A percentile compares a stretch with the other conserved stretches of the same genome.
These are phyloP conservation scores for Tonatia bakeri DNA, from an alignment of 2,113 vertebrate species.

Conservation along the genomic window DNA sequence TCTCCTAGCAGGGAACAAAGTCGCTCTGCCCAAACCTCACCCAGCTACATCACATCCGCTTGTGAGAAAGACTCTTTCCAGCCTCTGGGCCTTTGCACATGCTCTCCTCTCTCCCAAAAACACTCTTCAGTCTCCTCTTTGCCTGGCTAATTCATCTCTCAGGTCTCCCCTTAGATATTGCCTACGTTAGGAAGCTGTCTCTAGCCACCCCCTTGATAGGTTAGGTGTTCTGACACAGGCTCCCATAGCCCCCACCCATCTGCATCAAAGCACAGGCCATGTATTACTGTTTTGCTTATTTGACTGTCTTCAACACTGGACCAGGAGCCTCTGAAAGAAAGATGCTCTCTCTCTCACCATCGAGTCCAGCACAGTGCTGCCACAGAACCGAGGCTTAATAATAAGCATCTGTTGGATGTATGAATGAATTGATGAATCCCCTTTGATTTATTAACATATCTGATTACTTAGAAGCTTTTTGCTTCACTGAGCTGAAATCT, in stretches of 20 bases:
- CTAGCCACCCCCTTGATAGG: background rate
- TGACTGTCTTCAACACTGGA: background rate
- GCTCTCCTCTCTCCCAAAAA: background rate
- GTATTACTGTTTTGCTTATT: background rate
- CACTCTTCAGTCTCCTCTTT: background rate
- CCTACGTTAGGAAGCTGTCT: background rate
- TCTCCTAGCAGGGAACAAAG: background rate
- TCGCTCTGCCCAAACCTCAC: background rate
- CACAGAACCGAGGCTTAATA: background rate
- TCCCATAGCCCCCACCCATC: background rate
- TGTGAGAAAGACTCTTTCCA: background rate
- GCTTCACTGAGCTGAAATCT: background rate
- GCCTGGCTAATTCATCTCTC: background rate
- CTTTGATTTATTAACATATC: background rate
- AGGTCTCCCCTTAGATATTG: background rate
- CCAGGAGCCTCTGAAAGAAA: background rate
- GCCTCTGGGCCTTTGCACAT: background rate
- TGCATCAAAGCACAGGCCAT: background rate
- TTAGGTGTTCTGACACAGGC: accelerated
- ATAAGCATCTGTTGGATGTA: background rate
- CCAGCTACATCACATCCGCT: background rate
- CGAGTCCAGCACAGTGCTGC: background rate
- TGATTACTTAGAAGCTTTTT: background rate
- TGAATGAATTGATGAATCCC: background rate
- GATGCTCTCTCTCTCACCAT: background rate